phyloP scores from a whole-genome alignment of 1,140 invertebrate species.

The Tetramorium parvispinum region DNA sequence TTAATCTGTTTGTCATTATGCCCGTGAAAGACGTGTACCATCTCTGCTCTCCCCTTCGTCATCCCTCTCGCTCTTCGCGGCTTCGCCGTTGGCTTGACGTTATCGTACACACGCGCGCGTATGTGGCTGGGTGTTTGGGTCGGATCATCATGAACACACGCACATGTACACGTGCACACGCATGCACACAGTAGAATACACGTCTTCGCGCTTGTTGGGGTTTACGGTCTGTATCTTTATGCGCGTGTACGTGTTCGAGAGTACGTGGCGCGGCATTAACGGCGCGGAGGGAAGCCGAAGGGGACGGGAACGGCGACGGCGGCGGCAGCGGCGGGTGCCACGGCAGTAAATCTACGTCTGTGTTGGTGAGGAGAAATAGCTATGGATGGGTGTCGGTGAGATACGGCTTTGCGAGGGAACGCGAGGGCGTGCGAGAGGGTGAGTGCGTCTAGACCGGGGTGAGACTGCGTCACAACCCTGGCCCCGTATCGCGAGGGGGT shows the following conservation, averaged over 20 bases:
- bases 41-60: not conserved
- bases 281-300: slow-evolving; percentile 59
- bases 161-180: not conserved
- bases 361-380: slow-evolving; percentile 77
- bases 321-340: slow-evolving; percentile 33
- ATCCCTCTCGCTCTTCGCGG: not conserved
- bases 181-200: slow-evolving; percentile 57
- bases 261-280: slow-evolving; percentile 82
- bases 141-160: slow-evolving; percentile 1
- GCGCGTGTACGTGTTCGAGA: slow-evolving; percentile 74
- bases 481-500: slow-evolving; percentile 77
- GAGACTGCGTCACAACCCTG: slow-evolving; percentile 84
- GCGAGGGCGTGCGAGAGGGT: slow-evolving; percentile 49
- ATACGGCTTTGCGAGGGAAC: slow-evolving; percentile 49
- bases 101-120: not conserved
- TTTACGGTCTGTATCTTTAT: slow-evolving; percentile 82
- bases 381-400: slow-evolving; percentile 74
- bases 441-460: slow-evolving; percentile 84
- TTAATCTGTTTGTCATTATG: slow-evolving; percentile 79
- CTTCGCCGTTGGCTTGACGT: slow-evolving; percentile 44
- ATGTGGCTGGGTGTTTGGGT: not conserved
- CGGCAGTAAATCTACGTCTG: slow-evolving; percentile 83
- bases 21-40: slow-evolving; percentile 64
- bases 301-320: not conserved
- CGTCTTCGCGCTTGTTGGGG: slow-evolving; percentile 77